Base-by-base conservation (phyloP, 2,113 vertebrate genomes). In the Recurvirostra avosetta region DNA sequence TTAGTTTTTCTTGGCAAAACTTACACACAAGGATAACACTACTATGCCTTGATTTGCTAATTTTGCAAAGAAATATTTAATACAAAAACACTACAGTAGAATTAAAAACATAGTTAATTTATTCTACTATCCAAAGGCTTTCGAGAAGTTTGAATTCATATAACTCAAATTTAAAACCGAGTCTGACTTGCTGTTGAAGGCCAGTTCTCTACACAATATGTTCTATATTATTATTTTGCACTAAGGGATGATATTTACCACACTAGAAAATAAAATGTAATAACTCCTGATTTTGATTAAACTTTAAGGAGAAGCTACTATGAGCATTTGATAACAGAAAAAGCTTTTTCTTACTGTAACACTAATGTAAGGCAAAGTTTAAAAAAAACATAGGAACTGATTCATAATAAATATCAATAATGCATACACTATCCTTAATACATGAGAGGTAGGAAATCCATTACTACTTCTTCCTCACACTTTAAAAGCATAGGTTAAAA, bases 21-120 rank as follows among this genome's bases (percentile, higher is more conserved):
- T 68, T 59, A 70, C 29, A n/a, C 25, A 45, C 3, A 61, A 67
- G 12, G 47, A 25, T 16, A 82, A 67, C 0, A 0, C 32, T 66
- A 19, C 72, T 71, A 19, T 29, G 9, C 26, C 45, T 92, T 74
- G 40, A n/a, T 74, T 67, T 76, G 62, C 26, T 71, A 79, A 47
- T 66, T 68, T 18, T 45, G 17, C 12, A 63, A 70, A 72, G 5
- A 61, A 86, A 29, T 66, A 43, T 5, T 41, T 80, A 17, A 61
- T 59, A 43, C 19, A 58, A 91, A 89, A 86, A 8, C 8, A 34
- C 8, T 30, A n/a, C 12, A 76, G 4, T 15, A 45, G 34, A 91
- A 87, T n/a, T 68, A 38, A 93, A 88, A 63, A 0, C 92, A 22
- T 2, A 49, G 4, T 53, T 90, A 11, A 36, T 43, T 80, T 55